Base-by-base conservation (phyloP, 2,797 vertebrate genomes). In the Cossypha polioptera region DNA sequence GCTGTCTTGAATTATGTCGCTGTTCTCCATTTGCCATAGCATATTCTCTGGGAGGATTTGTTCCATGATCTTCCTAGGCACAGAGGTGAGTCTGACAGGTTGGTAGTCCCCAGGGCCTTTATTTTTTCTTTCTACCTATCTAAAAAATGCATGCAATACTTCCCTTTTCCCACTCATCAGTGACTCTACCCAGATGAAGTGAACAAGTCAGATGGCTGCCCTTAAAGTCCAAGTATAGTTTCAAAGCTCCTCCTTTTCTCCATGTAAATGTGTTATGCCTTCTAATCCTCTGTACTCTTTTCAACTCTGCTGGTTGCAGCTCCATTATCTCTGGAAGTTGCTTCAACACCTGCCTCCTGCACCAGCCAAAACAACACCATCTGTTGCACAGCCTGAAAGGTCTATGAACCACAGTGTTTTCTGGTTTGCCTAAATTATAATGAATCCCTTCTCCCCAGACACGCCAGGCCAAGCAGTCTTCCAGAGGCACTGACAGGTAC, bases 301-400 rank as follows among this genome's bases (percentile, higher is more conserved):
- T 82, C 83, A 86, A 86, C 81, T 90, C 76, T 57, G 68, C 67
- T 21, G 38, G 51, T 59, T 91, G 63, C 57, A 84, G 77, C 55
- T 91, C 86, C 86, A 76, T 94, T 92, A 69, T 94, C 94, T 82
- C 75, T 92, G 63, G 81, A 96, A 97, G 82, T 61, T 76, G 47
- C 65, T 73, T 43, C 63, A 91, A 66, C 72, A 84, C 61, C 89
- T 96, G 95, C 95, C 77, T 95, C 66, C 77, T 65, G 43, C 0
- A 17, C 87, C 72, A 92, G 90, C 89, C 94, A 92, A 93, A 85
- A 68, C 67, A 91, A 17, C 88, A 93, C 80, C 95, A 95, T 66
- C 62, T 94, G 94, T 93, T 97, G 87, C 29, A 3, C 78, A 90
- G 85, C 57, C 68, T 42, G 61, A 31, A 69, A 84, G 93, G 83